phyloP scores from a whole-genome alignment of 2,797 vertebrate genomes.

The Macroramphosus scolopax region DNA sequence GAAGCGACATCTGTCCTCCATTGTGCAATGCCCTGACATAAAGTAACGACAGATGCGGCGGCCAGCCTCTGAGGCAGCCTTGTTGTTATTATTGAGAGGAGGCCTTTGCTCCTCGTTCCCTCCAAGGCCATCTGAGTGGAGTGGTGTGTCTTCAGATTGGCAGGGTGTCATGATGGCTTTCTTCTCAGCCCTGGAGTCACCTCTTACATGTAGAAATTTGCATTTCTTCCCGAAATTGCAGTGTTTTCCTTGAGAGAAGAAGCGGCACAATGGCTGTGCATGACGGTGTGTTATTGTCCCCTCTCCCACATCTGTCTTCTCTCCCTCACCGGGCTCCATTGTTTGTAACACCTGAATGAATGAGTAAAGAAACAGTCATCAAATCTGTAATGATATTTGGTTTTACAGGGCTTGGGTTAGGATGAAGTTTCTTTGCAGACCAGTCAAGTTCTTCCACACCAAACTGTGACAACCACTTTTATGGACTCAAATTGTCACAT shows the following conservation, averaged over 20 bases:
- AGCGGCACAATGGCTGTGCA: slow-evolving; percentile 71
- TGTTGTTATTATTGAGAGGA: slow-evolving; percentile 8
- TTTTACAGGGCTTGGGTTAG: too few relatives aligned
- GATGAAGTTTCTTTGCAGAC: too few relatives aligned
- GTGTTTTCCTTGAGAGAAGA: slow-evolving; percentile 77
- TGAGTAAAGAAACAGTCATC: too few relatives aligned
- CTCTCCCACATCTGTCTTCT: slow-evolving; percentile 19
- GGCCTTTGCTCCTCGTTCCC: slow-evolving; percentile 9
- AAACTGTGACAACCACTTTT: too few relatives aligned
- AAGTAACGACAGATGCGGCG: slow-evolving; percentile 79
- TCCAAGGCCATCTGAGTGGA: slow-evolving; percentile 2
- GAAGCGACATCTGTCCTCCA: slow-evolving; percentile 82
- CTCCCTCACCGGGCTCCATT: slow-evolving; percentile 48
- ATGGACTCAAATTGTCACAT: too few relatives aligned
- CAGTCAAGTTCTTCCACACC: too few relatives aligned
- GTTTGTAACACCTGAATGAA: slow-evolving; percentile 27
- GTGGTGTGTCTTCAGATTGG: slow-evolving; percentile 3
- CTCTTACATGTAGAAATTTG: slow-evolving; percentile 74
- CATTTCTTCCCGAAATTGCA: slow-evolving; percentile 81
- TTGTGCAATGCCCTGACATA: slow-evolving; percentile 79
- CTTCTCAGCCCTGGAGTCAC: slow-evolving; percentile 29
- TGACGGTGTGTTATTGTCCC: slow-evolving; percentile 11
- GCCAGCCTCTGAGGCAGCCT: slow-evolving; percentile 5
- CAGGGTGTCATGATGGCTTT: not conserved
- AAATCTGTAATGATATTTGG: too few relatives aligned